phyloP scores from a whole-genome alignment of 2,888 invertebrate species.

The Rhabditoides inermis region DNA sequence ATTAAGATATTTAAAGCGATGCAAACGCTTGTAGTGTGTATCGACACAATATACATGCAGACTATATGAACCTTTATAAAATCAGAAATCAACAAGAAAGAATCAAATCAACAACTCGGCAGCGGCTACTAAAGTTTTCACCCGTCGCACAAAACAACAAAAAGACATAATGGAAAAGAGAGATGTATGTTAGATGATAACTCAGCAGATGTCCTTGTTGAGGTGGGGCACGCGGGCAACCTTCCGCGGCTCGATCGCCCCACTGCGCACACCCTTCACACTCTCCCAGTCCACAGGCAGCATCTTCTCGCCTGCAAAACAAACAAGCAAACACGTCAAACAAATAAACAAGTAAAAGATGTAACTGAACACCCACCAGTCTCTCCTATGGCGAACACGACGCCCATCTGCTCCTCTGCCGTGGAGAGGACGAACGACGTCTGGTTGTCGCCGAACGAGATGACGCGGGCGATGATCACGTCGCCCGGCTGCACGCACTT shows the following conservation, averaged over 20 bases:
- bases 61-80: no score
- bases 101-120: no score
- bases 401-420: constrained; percentile 64
- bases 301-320: constrained; percentile 56
- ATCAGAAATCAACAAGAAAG: no score
- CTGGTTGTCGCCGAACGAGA: constrained; percentile 84
- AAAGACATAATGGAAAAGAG: no score
- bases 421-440: constrained; percentile 76
- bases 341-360: background rate
- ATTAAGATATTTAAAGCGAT: no score
- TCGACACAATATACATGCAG: no score
- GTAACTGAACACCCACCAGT: background rate
- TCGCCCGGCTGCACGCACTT: constrained; percentile 86
- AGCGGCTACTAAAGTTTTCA: no score
- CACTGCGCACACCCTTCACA: constrained; percentile 87
- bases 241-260: constrained; percentile 77
- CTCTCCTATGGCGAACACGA: constrained; percentile 1
- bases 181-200: no score
- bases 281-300: constrained; percentile 88
- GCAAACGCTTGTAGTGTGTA: no score
- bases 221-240: constrained; percentile 63
- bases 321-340: background rate
- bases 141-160: no score
- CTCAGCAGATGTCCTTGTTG: constrained; percentile 15
- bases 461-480: constrained; percentile 82